phyloP scores from a whole-genome alignment of 1,140 invertebrate species.

The Cepaea nemoralis region DNA sequence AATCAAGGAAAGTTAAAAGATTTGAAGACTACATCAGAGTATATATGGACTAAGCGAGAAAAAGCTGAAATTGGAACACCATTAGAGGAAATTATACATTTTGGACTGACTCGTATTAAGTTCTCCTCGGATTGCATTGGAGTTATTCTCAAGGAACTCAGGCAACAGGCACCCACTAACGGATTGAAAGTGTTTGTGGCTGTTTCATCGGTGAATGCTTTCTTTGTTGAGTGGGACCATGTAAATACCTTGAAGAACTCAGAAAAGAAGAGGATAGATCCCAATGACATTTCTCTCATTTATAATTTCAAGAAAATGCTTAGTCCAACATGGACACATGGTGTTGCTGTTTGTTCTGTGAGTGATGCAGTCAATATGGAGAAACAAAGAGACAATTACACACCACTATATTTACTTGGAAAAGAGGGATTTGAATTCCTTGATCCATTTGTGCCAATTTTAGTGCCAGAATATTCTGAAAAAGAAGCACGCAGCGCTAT shows the following conservation, averaged over 20 bases:
- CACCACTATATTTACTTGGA: constrained; percentile 77
- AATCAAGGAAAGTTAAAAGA: constrained; percentile 78
- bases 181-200: constrained; percentile 77
- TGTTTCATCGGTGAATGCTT: constrained; percentile 87
- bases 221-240: constrained; percentile 72
- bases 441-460: constrained; percentile 90
- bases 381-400: constrained; percentile 61
- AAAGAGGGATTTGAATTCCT: constrained; percentile 87
- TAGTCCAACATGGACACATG: constrained; percentile 81
- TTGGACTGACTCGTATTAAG: constrained; percentile 82
- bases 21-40: constrained; percentile 79
- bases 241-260: constrained; percentile 6
- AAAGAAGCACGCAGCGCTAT: constrained; percentile 84
- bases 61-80: constrained; percentile 78
- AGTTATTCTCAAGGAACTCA: constrained; percentile 83
- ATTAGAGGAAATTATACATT: constrained; percentile 81
- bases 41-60: constrained; percentile 88
- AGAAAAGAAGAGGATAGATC: constrained; percentile 61
- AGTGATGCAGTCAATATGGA: constrained; percentile 42
- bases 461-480: constrained; percentile 80
- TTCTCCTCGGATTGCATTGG: constrained; percentile 85
- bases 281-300: constrained; percentile 82
- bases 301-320: constrained; percentile 82
- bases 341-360: constrained; percentile 59
- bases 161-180: constrained; percentile 75